Base-by-base conservation (phyloP, 1,140 invertebrate genomes). In the Patella vulgata region DNA sequence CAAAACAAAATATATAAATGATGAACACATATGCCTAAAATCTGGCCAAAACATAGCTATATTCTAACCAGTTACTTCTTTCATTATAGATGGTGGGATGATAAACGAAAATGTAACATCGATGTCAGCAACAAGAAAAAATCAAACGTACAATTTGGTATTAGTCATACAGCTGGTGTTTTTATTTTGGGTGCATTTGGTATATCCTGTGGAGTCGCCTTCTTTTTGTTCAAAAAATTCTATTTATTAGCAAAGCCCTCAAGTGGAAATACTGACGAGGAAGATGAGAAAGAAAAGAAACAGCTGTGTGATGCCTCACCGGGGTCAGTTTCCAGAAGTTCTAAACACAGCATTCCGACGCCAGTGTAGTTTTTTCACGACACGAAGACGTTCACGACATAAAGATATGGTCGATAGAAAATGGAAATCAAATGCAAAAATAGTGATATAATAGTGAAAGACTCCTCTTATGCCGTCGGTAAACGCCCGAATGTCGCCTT, bases 1-100 rank as follows among this genome's bases (percentile, higher is more conserved):
- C n/a, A n/a, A n/a, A n/a, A n/a, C n/a, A n/a, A n/a, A n/a, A n/a
- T n/a, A n/a, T n/a, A n/a, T n/a, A n/a, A n/a, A n/a, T n/a, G n/a
- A n/a, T n/a, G n/a, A n/a, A n/a, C n/a, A n/a, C n/a, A n/a, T n/a
- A n/a, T n/a, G n/a, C n/a, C n/a, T n/a, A n/a, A n/a, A n/a, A n/a
- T n/a, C n/a, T n/a, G n/a, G n/a, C n/a, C n/a, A n/a, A n/a, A n/a
- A n/a, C n/a, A n/a, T n/a, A n/a, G n/a, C n/a, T n/a, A n/a, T n/a
- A n/a, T n/a, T n/a, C n/a, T n/a, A n/a, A n/a, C n/a, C n/a, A n/a
- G n/a, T n/a, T n/a, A n/a, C n/a, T n/a, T n/a, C n/a, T n/a, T n/a
- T n/a, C n/a, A n/a, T 66, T 58, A 3, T 58, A 78, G 78, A 48
- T 80, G 78, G 76, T 80, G 76, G 78, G 70, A 75, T 30, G 75